Conservation (phyloP, 2,797 vertebrate genomes). For the Melanotaenia trifasciata region DNA sequence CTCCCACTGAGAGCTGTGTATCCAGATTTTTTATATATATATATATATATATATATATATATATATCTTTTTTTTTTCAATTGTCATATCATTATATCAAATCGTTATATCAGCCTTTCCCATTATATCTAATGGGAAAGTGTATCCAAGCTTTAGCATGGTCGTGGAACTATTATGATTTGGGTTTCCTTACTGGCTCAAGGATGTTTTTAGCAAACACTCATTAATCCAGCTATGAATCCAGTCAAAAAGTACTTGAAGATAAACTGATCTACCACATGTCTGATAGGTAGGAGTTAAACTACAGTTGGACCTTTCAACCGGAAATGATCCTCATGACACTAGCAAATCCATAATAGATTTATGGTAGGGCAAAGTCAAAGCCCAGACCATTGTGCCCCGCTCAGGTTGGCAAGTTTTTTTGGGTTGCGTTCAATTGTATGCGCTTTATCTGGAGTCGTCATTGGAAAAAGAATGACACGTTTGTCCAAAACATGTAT, state of each 20-base stretch:
- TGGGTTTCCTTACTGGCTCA: neutral
- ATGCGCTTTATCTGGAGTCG: neutral
- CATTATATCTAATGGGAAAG: too few relatives aligned
- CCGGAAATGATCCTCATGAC: neutral
- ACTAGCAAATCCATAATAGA: neutral
- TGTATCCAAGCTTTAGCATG: neutral
- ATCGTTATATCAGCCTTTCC: too few relatives aligned
- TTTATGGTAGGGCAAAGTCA: neutral
- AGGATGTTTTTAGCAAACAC: neutral
- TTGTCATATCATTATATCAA: too few relatives aligned
- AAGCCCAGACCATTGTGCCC: neutral
- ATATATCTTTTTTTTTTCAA: too few relatives aligned
- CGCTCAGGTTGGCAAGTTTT: too few relatives aligned
- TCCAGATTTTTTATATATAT: neutral
- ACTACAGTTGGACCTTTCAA: neutral
- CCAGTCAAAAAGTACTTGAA: neutral
- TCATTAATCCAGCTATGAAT: neutral
- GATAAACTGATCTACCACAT: neutral
- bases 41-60: too few relatives aligned
- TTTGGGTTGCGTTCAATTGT: neutral
- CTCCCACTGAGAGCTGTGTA: neutral
- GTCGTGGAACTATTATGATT: neutral
- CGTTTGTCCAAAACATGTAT: neutral
- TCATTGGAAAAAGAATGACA: neutral
- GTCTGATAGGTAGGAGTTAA: neutral